These are phyloP conservation scores for Heliothis peltigera DNA, from an alignment of 2,888 invertebrate species.

Conservation along the genomic window DNA sequence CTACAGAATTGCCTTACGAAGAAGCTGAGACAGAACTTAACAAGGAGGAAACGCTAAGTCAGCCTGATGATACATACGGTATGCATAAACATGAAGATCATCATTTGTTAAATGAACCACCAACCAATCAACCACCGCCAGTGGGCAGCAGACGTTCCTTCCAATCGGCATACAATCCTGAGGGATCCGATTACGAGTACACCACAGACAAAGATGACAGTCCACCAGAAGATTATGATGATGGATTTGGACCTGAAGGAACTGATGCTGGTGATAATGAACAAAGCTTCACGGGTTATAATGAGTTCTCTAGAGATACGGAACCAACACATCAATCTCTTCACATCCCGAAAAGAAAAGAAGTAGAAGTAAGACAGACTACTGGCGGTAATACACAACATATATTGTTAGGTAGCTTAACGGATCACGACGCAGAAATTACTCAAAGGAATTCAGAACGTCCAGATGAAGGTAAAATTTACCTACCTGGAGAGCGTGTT, in stretches of 20 bases:
- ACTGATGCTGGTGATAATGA: constrained; percentile 85
- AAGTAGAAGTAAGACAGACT: constrained; percentile 83
- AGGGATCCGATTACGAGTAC: constrained; percentile 78
- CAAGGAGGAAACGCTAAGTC: constrained; percentile 57
- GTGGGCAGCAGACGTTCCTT: constrained; percentile 80
- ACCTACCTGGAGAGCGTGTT: constrained; percentile 92
- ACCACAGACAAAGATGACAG: constrained; percentile 80
- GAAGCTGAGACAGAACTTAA: constrained; percentile 56
- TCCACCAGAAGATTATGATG: constrained; percentile 82
- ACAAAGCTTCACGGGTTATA: constrained; percentile 88
- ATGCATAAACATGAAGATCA: constrained; percentile 82
- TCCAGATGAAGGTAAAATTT: constrained; percentile 89
- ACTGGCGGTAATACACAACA: constrained; percentile 91
- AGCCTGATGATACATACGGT: constrained; percentile 69
- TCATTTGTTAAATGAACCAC: constrained; percentile 68
- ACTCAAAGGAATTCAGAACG: constrained; percentile 89
- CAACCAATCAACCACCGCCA: constrained; percentile 67
- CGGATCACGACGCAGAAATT: constrained; percentile 90
- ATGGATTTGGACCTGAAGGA: constrained; percentile 77
- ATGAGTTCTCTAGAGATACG: constrained; percentile 85
- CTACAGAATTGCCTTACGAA: constrained; percentile 62
- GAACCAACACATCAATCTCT: constrained; percentile 79
- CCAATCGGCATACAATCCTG: constrained; percentile 71
- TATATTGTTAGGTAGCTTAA: constrained; percentile 90
- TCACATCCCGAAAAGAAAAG: constrained; percentile 75